Base-by-base conservation (phyloP, 2,113 vertebrate species). In the Osmerus mordax region DNA sequence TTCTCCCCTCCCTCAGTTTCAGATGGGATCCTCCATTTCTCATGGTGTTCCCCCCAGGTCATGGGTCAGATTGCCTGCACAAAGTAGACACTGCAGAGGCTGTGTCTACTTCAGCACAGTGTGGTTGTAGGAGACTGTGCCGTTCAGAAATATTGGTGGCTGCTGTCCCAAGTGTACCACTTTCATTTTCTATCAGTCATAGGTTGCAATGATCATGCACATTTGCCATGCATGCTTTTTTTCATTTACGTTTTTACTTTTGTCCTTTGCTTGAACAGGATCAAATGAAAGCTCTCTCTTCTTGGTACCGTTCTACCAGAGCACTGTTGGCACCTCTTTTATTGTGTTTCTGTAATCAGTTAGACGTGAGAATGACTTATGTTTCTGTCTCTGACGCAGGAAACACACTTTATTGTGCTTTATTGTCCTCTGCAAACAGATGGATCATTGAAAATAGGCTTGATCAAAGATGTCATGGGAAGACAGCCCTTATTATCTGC, bases 21-120 rank as follows among this genome's bases (percentile, higher is more conserved):
- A 84, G 41, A 83, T 84, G 76, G 72, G 84, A 78, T 80, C 83
- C 82, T 84, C 83, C 83, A 86, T 85, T 89, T 72, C 83, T 81
- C 70, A 76, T 54, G 71, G 67, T 72, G 80, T 74, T 81, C 64
- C 81, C 73, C 76, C 71, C 72, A 53, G 84, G 77, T 85, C 81
- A 81, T 71, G 69, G 79, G 83, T 83, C 83, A 83, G 77, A 59
- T 53, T 65, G 25, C 65, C 52, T 18, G 11, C n/a, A n/a, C n/a
- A n/a, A n/a, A n/a, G n/a, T n/a, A n/a, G 52, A 66, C 67, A 28
- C 56, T 68, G 58, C 32, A 54, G 53, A 41, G 25, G 51, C 32
- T 59, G 19, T 11, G 54, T 16, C 9, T 47, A 11, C 41, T 47
- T 9, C 41, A 9, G 41, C 9, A 11, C 41, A 47, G 41, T 11